Evolutionary conservation across 2,888 invertebrate genomes (phyloP).

Genomic region (Cheilosia vernalis): DNA sequence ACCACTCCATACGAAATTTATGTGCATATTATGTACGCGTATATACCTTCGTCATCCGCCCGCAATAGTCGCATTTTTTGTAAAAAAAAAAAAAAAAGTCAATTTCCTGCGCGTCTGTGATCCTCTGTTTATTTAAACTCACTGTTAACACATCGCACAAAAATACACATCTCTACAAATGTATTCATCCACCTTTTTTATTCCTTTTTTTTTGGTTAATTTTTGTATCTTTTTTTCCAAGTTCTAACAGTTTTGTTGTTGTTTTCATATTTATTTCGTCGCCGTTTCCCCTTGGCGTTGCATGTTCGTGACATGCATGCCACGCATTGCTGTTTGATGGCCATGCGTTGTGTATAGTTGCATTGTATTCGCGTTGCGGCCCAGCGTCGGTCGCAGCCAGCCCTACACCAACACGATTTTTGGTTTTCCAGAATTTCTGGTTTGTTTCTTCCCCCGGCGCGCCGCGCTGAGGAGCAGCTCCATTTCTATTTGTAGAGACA

Average conservation of each 20-base stretch:
- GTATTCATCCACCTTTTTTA: slow-evolving; percentile 35
- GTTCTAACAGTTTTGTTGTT: not conserved
- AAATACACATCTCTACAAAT: slow-evolving; percentile 37
- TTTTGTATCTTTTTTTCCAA: slow-evolving; percentile 6
- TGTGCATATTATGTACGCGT: not conserved
- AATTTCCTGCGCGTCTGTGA: slow-evolving; percentile 55
- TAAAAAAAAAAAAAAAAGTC: slow-evolving; percentile 7
- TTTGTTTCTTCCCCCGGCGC: slow-evolving; percentile 12
- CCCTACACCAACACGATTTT: slow-evolving; percentile 70
- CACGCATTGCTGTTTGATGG: slow-evolving; percentile 23
- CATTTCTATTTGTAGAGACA: slow-evolving; percentile 30
- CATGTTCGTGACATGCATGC: slow-evolving; percentile 56
- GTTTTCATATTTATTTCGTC: slow-evolving; percentile 29
- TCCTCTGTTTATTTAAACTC: slow-evolving; percentile 35
- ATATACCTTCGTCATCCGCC: slow-evolving; percentile 25
- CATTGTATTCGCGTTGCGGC: slow-evolving; percentile 60
- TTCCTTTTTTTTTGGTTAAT: slow-evolving; percentile 32
- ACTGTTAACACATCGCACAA: slow-evolving; percentile 23
- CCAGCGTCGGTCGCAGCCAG: slow-evolving; percentile 16
- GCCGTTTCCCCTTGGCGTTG: slow-evolving; percentile 58
- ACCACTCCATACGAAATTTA: not conserved
- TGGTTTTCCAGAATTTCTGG: slow-evolving; percentile 61
- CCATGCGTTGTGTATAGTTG: slow-evolving; percentile 16
- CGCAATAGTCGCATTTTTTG: slow-evolving; percentile 32
- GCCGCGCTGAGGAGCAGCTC: not conserved